Conservation (phyloP, 2,888 invertebrate species). For the Hyposoter didymator region DNA sequence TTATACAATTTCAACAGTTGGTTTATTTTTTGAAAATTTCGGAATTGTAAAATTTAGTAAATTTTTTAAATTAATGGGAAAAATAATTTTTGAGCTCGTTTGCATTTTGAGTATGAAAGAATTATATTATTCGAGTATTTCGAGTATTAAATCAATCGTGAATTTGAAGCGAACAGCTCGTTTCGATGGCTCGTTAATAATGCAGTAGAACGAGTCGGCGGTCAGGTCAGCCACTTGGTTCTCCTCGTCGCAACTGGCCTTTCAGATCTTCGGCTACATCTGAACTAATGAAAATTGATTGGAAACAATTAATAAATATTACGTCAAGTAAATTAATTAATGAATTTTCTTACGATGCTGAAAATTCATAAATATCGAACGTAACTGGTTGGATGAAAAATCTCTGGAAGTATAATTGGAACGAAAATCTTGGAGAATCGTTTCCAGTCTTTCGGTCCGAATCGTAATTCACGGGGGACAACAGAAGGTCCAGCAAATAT, state of each 20-base stretch:
- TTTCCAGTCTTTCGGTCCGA: not conserved
- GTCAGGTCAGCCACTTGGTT: conserved; percentile 21
- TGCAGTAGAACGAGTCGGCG: conserved; percentile 58
- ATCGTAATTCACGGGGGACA: conserved; percentile 7
- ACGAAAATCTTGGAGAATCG: not conserved
- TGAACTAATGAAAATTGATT: not conserved
- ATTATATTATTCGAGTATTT: not conserved
- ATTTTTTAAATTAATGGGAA: not conserved
- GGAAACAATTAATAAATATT: not conserved
- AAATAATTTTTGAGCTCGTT: not conserved
- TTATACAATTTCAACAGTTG: not conserved
- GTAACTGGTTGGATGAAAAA: not conserved
- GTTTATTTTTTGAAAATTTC: not conserved
- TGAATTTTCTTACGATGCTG: not conserved
- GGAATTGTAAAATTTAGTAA: not conserved
- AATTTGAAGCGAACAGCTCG: not conserved
- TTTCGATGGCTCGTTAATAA: not conserved
- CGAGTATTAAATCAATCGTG: not conserved
- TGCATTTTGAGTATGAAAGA: not conserved
- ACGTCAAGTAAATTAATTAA: not conserved
- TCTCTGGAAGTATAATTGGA: not conserved
- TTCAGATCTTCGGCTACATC: not conserved
- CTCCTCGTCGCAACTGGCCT: not conserved
- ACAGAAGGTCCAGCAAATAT: conserved; percentile 25
- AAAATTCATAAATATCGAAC: not conserved